Conservation (phyloP, 2,888 invertebrate genomes). For the Drosophila acutilabella region DNA sequence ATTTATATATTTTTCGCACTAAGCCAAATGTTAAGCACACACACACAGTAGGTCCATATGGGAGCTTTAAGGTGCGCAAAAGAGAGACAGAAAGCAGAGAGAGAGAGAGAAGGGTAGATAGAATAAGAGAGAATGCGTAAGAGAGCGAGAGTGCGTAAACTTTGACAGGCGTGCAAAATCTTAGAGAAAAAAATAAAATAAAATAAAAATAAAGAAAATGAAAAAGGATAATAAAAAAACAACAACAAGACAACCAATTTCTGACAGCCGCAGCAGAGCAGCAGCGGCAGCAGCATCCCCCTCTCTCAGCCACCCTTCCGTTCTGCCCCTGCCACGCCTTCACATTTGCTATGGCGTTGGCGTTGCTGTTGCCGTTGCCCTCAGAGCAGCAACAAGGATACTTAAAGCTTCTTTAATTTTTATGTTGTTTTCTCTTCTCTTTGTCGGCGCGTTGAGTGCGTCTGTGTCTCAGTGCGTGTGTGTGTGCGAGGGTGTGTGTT, state of each 20-base stretch:
- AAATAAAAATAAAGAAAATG: conserved; percentile 23
- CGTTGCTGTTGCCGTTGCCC: conserved; percentile 61
- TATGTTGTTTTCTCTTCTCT: conserved; percentile 79
- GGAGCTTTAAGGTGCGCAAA: conserved; percentile 69
- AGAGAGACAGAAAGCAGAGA: conserved; percentile 24
- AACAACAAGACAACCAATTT: conserved; percentile 51
- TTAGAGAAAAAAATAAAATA: conserved; percentile 38
- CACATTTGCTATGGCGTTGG: conserved; percentile 57
- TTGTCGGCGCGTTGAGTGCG: conserved; percentile 62
- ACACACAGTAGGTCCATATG: conserved; percentile 14
- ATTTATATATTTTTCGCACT: conserved; percentile 69
- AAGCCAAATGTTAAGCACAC: conserved; percentile 45
- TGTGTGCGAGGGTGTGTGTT: not conserved
- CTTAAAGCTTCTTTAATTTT: conserved; percentile 81
- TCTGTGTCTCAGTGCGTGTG: conserved; percentile 21
- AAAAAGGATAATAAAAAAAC: conserved; percentile 1
- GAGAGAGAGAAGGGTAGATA: conserved; percentile 20
- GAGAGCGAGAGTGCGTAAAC: conserved; percentile 63
- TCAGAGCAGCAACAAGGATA: conserved; percentile 65
- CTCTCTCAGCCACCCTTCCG: conserved; percentile 13
- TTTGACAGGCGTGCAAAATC: conserved; percentile 71
- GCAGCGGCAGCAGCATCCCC: not conserved
- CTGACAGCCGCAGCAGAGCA: conserved; percentile 21
- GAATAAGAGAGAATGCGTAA: conserved; percentile 16
- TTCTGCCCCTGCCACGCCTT: conserved; percentile 2